Base-by-base conservation (phyloP, 2,797 vertebrate genomes). In the Acridotheres tristis region DNA sequence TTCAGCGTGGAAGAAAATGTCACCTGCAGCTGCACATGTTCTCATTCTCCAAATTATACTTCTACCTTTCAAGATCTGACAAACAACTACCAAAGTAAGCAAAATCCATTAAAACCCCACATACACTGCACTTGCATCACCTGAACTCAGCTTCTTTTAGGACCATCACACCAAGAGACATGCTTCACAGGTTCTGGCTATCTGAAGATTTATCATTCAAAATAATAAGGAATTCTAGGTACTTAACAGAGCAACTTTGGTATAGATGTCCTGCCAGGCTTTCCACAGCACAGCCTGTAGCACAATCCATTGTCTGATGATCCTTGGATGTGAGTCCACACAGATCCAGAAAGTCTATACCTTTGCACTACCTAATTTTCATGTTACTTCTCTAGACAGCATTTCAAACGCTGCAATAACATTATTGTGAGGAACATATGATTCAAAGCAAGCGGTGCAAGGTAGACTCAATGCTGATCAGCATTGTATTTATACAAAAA, bases 261-360 rank as follows among this genome's bases (percentile, higher is more conserved):
- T 21, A 43, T 1, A 38, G 21, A 40, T 7, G 5, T 19, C 10
- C 2, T 21, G 43, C 16, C 19, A 59, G 34, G 30, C 23, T 68
- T 65, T 32, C 42, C 62, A 85, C 30, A 30, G 13, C 48, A 71
- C 1, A 1, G 27, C 9, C 26, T 20, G 30, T 16, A 67, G 47
- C 20, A 47, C 0, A 0, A 68, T 30, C 21, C 34, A 13, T 4
- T 43, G 16, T 8, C 59, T 50, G 22, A 66, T 32, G 22, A 27
- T 66, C 45, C n/a, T 10, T 47, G 36, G 22, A 73, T 34, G 2
- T 0, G 3, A 19, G 19, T 22, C 19, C n/a, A 30, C 2, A 1
- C 9, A 58, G 34, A 58, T 18, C 6, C 40, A 76, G 10, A 27
- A 40, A 54, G 8, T 16, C 71, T 43, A 0, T 10, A 61, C 13